Percentiles rank a stretch among this genome's conserved stretches.
phyloP scores from a whole-genome alignment of 2,888 invertebrate species.

The Laothoe populi region DNA sequence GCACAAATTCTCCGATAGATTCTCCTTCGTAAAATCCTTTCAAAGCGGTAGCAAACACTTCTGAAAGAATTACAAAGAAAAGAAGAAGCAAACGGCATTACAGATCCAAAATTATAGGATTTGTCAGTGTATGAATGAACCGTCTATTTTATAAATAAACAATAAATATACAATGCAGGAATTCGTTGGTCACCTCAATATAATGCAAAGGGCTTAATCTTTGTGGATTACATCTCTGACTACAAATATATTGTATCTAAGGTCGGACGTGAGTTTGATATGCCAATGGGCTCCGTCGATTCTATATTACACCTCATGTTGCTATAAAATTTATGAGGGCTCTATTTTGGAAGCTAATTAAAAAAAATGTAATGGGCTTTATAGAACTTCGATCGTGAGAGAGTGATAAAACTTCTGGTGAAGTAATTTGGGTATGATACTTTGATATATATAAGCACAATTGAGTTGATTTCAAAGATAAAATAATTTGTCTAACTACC shows the following conservation, averaged over 20 bases:
- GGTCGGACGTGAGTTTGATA: constrained; percentile 53
- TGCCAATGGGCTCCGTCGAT: constrained; percentile 47
- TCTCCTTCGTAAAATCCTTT: too few species aligned
- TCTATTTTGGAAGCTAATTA: constrained; percentile 80
- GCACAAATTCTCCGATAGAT: too few species aligned
- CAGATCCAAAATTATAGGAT: too few species aligned
- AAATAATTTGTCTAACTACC: constrained; percentile 6
- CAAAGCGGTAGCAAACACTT: too few species aligned
- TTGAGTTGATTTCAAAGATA: constrained; percentile 28
- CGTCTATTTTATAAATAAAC: too few species aligned
- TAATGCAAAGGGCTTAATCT: neutral
- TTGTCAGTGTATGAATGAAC: too few species aligned
- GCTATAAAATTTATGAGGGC: constrained; percentile 79
- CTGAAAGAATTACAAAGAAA: too few species aligned
- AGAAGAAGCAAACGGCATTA: too few species aligned
- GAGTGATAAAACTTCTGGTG: constrained; percentile 70
- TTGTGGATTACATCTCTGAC: neutral
- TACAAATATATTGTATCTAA: constrained; percentile 5
- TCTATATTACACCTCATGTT: constrained; percentile 64
- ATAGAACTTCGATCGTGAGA: constrained; percentile 75
- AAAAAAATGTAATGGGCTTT: constrained; percentile 73
- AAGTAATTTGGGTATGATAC: constrained; percentile 56
- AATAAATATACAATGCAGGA: too few species aligned
- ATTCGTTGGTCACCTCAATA: neutral
- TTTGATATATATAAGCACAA: constrained; percentile 41